Conservation (phyloP, 2,113 vertebrate species). For the Crotalus tigris region DNA sequence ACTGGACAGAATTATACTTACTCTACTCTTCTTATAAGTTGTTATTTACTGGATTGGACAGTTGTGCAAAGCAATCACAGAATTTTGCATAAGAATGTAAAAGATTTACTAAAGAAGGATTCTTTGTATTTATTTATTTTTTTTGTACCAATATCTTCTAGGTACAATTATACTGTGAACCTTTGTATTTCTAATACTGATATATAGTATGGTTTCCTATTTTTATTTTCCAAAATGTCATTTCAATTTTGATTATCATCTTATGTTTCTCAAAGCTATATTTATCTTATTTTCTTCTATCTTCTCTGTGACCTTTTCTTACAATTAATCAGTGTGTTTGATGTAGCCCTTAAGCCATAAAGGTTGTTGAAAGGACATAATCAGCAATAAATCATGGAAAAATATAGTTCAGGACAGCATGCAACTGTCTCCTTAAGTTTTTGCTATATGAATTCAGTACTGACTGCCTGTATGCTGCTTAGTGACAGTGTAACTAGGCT, state of each 20-base stretch:
- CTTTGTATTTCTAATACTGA: background rate
- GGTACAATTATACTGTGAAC: background rate
- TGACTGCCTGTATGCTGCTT: background rate
- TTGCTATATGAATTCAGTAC: conserved; percentile 25
- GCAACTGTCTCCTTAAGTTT: conserved; percentile 5
- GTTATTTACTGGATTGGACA: background rate
- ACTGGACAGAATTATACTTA: background rate
- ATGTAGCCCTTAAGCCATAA: background rate
- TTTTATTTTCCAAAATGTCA: background rate
- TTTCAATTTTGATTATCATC: background rate
- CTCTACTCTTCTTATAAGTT: too few species aligned
- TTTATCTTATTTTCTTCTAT: background rate
- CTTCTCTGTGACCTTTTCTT: conserved; percentile 3
- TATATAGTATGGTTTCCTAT: background rate
- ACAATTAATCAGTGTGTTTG: background rate
- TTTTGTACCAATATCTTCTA: background rate
- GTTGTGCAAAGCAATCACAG: background rate
- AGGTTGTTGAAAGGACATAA: background rate
- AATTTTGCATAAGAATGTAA: background rate
- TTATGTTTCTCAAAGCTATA: background rate
- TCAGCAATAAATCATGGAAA: background rate
- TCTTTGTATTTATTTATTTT: background rate
- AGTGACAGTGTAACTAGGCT: conserved; percentile 24
- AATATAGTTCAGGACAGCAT: background rate
- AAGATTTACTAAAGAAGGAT: background rate